These are phyloP conservation scores for Anthonomus grandis DNA, from an alignment of 1,140 invertebrate species.

Conservation along the genomic window DNA sequence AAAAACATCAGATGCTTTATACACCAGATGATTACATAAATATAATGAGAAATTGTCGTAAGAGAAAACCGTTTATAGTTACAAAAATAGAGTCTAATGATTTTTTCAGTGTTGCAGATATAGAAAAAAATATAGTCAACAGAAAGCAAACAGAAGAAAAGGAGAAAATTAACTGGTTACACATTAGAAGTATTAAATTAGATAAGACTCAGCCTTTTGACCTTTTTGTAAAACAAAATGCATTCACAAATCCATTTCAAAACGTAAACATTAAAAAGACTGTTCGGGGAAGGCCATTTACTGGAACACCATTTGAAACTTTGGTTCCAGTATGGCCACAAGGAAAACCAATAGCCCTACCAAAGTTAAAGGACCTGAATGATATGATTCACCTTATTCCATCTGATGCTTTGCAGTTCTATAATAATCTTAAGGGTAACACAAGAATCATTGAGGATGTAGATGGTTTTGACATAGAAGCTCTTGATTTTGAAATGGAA, in stretches of 20 bases:
- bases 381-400: not conserved
- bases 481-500: too few relatives aligned
- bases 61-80: slow-evolving; percentile 31
- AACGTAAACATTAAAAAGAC: not conserved
- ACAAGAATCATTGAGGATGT: too few relatives aligned
- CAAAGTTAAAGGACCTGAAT: not conserved
- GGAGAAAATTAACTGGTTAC: slow-evolving; percentile 21
- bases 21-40: slow-evolving; percentile 38
- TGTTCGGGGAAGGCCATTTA: not conserved
- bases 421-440: too few relatives aligned
- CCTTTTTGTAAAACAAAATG: not conserved
- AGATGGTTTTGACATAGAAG: too few relatives aligned
- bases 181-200: slow-evolving; percentile 5
- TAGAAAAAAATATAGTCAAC: slow-evolving; percentile 22
- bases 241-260: not conserved
- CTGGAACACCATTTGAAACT: not conserved
- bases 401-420: too few relatives aligned
- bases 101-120: too few relatives aligned
- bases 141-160: slow-evolving; percentile 10
- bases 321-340: not conserved
- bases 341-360: not conserved
- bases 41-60: slow-evolving; percentile 34
- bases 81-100: slow-evolving; percentile 3
- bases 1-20: slow-evolving; percentile 42
- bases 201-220: not conserved